These are phyloP conservation scores for Wiebesia pumilae DNA, from an alignment of 1,140 invertebrate genomes.

Conservation along the genomic window DNA sequence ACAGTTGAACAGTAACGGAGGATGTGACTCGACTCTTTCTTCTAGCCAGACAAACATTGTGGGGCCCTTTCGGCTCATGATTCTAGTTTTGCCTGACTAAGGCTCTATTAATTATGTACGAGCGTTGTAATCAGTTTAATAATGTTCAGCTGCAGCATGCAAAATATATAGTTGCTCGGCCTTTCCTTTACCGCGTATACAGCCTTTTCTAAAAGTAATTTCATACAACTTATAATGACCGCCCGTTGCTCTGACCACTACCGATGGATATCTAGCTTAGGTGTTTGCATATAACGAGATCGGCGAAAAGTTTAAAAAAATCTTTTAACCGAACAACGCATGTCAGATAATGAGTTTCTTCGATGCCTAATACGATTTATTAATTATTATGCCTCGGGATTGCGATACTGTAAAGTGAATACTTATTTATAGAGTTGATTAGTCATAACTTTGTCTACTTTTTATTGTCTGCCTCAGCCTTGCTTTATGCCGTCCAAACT, in stretches of 20 bases:
- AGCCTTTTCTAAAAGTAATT: background rate
- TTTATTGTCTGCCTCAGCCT: background rate
- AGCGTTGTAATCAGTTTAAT: constrained; percentile 11
- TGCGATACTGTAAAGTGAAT: background rate
- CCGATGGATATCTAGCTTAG: background rate
- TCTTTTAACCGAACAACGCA: too few species aligned
- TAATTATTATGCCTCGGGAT: too few species aligned
- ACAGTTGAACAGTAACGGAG: background rate
- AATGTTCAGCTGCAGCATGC: constrained; percentile 11
- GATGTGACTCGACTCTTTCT: constrained; percentile 21
- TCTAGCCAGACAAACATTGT: background rate
- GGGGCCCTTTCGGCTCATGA: background rate
- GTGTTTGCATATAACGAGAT: too few species aligned
- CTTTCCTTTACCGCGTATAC: background rate
- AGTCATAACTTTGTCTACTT: background rate
- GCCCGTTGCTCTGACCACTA: background rate
- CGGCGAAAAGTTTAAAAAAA: too few species aligned
- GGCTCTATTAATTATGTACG: background rate
- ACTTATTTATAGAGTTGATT: background rate
- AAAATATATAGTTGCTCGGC: background rate
- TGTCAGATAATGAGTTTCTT: too few species aligned
- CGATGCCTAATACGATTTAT: too few species aligned
- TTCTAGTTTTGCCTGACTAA: constrained; percentile 18
- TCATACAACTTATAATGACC: background rate
- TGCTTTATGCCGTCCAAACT: background rate